A percentile compares a stretch with the other conserved stretches of the same genome.
These are phyloP conservation scores for Colletes collaris DNA, from an alignment of 2,888 invertebrate genomes.

Conservation along the genomic window DNA sequence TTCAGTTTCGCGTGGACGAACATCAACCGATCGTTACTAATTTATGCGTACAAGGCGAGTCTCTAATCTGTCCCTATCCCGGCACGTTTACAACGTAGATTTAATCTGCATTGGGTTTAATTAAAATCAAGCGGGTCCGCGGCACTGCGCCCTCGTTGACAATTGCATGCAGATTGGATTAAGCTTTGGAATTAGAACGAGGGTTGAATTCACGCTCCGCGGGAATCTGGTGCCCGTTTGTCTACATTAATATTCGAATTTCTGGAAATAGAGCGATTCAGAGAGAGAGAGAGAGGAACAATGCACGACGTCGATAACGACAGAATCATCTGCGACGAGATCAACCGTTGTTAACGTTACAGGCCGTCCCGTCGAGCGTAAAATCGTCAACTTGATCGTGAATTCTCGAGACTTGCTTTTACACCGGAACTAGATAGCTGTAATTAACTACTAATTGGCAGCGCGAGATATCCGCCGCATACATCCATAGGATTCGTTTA, in stretches of 20 bases:
- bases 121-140: conserved; percentile 69
- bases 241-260: conserved; percentile 69
- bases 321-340: conserved; percentile 42
- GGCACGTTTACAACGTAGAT: conserved; percentile 66
- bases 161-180: conserved; percentile 72
- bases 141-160: conserved; percentile 65
- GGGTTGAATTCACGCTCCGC: conserved; percentile 59
- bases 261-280: conserved; percentile 62
- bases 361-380: not conserved
- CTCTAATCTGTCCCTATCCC: conserved; percentile 62
- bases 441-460: too few species aligned
- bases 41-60: conserved; percentile 63
- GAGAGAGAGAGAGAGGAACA: conserved; percentile 17
- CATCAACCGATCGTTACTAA: conserved; percentile 63
- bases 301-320: conserved; percentile 53
- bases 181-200: conserved; percentile 67
- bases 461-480: too few species aligned
- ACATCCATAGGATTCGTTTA: too few species aligned
- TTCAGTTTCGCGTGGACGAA: conserved; percentile 23
- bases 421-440: too few species aligned
- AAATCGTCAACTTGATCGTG: not conserved
- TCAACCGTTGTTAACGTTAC: conserved; percentile 38
- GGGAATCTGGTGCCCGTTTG: conserved; percentile 62
- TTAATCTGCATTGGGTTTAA: conserved; percentile 72
- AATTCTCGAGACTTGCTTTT: not conserved